These are phyloP conservation scores for Drosophila saltans DNA, from an alignment of 1,140 invertebrate species.

Conservation along the genomic window DNA sequence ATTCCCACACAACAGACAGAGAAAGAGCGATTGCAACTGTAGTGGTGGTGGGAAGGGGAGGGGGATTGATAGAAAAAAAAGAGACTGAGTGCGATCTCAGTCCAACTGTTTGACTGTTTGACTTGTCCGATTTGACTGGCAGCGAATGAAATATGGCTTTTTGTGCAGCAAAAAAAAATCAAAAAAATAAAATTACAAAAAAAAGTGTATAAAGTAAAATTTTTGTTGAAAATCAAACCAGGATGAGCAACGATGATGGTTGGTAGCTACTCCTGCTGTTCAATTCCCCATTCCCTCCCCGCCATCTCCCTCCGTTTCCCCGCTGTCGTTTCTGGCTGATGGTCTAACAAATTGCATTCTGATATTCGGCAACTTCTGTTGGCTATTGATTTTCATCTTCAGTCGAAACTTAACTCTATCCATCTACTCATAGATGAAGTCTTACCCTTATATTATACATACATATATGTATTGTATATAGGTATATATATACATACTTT, in stretches of 20 bases:
- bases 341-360: constrained; percentile 76
- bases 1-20: constrained; percentile 47
- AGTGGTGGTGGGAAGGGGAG: not conserved
- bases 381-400: constrained; percentile 68
- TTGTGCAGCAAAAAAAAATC: constrained; percentile 31
- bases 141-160: constrained; percentile 79
- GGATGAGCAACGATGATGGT: constrained; percentile 15
- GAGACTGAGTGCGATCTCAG: constrained; percentile 20
- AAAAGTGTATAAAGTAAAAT: constrained; percentile 28
- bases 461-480: constrained; percentile 26
- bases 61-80: not conserved
- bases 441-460: constrained; percentile 28
- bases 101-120: constrained; percentile 66
- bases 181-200: not conserved
- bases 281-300: no score
- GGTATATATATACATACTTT: constrained; percentile 36
- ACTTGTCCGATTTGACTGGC: constrained; percentile 80
- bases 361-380: constrained; percentile 70
- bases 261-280: not conserved
- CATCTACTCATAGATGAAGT: constrained; percentile 21
- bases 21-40: not conserved
- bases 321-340: constrained; percentile 22
- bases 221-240: constrained; percentile 58
- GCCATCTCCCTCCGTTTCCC: not conserved
- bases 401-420: constrained; percentile 11